Conservation (phyloP, 92 coral and sea anemone species). For the Siderastrea radians region DNA sequence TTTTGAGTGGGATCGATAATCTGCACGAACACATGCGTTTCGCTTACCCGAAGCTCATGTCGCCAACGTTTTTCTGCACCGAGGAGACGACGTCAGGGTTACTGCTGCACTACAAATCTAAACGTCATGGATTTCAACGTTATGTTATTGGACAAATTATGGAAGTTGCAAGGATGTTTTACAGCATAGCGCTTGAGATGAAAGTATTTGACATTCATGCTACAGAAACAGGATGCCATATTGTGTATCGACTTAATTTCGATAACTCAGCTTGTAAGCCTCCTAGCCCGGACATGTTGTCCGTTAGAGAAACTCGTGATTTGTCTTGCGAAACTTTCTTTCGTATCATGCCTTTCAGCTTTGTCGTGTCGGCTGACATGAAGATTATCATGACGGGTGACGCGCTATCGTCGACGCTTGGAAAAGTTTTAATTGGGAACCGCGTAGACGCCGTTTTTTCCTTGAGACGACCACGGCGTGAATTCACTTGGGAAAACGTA, state of each 20-base stretch:
- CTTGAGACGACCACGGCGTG: constrained; percentile 78
- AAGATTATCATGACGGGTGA: constrained; percentile 65
- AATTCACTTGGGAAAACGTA: constrained; percentile 86
- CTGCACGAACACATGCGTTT: constrained; percentile 91
- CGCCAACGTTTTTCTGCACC: constrained; percentile 82
- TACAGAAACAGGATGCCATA: constrained; percentile 46
- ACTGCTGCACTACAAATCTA: constrained; percentile 77
- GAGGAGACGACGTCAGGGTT: constrained; percentile 85
- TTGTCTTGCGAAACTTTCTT: constrained; percentile 71
- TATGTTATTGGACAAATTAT: constrained; percentile 86
- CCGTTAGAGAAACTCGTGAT: constrained; percentile 21
- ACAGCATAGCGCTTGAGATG: constrained; percentile 60
- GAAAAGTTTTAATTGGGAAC: constrained; percentile 62
- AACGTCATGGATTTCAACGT: constrained; percentile 69
- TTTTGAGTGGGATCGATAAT: constrained; percentile 80
- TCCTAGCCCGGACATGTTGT: constrained; percentile 46
- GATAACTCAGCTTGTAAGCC: constrained; percentile 75
- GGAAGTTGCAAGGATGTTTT: constrained; percentile 76
- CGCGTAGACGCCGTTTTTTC: constrained; percentile 60
- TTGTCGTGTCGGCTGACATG: constrained; percentile 75
- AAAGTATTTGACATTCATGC: constrained; percentile 43
- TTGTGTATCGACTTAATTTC: constrained; percentile 68
- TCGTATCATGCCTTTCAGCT: constrained; percentile 80
- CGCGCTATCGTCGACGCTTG: constrained; percentile 63
- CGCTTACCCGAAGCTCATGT: constrained; percentile 82